phyloP scores from a whole-genome alignment of 1,140 invertebrate genomes.

The Euura lappo region DNA sequence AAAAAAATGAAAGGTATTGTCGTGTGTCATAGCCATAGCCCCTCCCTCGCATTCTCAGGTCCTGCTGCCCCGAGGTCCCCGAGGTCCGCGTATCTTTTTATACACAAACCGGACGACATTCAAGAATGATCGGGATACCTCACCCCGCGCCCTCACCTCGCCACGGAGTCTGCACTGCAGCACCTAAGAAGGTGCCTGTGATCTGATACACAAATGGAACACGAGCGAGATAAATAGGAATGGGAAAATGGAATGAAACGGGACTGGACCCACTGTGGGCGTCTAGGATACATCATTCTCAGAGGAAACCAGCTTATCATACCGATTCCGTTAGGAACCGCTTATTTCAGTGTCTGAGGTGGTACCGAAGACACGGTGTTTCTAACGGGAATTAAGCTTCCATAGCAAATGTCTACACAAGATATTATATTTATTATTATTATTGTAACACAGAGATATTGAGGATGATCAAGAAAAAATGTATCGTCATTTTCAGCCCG shows the following conservation, averaged over 20 bases:
- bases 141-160: not conserved
- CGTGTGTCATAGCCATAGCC: constrained; percentile 20
- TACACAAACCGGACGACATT: not conserved
- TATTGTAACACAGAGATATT: too few species aligned
- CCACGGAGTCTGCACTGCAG: not conserved
- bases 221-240: not conserved
- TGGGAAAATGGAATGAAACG: not conserved
- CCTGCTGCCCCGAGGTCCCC: constrained; percentile 3
- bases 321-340: too few species aligned
- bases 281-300: not conserved
- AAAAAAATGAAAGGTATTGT: constrained; percentile 13
- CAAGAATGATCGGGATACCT: not conserved
- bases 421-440: not conserved
- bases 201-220: not conserved
- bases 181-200: not conserved
- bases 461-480: constrained; percentile 2
- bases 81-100: not conserved
- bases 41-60: not conserved
- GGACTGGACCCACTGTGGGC: not conserved
- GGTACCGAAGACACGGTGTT: too few species aligned
- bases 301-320: too few species aligned
- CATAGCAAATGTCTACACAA: not conserved
- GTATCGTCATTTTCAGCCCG: not conserved
- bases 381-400: too few species aligned
- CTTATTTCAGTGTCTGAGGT: too few species aligned